Base-by-base conservation (phyloP, 2,113 vertebrate species). In the Willisornis vidua region DNA sequence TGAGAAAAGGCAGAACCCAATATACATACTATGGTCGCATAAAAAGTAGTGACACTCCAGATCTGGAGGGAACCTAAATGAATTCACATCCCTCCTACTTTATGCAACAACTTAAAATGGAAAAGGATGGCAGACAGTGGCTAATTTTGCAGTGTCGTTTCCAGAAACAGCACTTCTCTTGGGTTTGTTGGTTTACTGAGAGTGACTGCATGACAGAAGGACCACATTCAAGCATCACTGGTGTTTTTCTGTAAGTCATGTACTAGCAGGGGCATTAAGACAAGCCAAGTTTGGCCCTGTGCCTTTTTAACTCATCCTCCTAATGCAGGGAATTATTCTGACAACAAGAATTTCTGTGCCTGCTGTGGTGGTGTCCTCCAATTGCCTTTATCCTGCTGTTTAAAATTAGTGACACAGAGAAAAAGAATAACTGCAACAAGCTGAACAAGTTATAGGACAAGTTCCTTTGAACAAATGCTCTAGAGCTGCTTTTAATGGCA, bases 361-460 rank as follows among this genome's bases (percentile, higher is more conserved):
- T 93, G 90, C 87, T 93, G 72, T 67, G 72, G 65, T 81, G 41
- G 28, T 88, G 70, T 92, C 82, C 90, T 92, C 90, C 75, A 88
- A 72, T 24, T 86, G 82, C 75, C 39, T 96, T 95, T 54, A 71
- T 48, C 79, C 82, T 92, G 75, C 90, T 94, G 85, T 57, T 96
- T 65, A 81, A 85, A 96, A 94, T 93, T 86, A 95, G 75, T 55
- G 79, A 26, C 93, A 93, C 33, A 65, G 85, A 62, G 63, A 93
- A 72, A 86, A 94, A 91, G 83, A 93, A 92, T 86, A 95, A 92
- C 85, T 95, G 76, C 87, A 96, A 88, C 55, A 84, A 86, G 61
- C 45, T 37, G 55, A 92, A 86, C 48, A 61, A 1, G 10, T 95
- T 81, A 48, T 20, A 70, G 52, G 79, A 86, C 37, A 71, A 86